A percentile compares a stretch with the other conserved stretches of the same genome.
Conservation (phyloP, 2,888 invertebrate genomes). For the Stenodera caucasica region DNA sequence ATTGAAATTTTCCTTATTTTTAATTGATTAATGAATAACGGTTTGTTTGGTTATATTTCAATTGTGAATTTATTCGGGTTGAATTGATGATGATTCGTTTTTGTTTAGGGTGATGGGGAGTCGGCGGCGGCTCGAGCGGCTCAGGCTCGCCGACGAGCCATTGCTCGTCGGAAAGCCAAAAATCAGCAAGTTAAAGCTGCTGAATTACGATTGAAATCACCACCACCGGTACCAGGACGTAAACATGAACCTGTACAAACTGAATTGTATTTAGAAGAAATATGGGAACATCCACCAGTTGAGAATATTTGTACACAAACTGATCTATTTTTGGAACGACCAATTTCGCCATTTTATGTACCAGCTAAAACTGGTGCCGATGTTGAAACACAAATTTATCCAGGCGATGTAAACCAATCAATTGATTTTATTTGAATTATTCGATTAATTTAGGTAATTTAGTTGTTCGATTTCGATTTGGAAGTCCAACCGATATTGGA, state of each 20-base stretch:
- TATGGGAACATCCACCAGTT: constrained; percentile 74
- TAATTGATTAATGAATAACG: too few species aligned
- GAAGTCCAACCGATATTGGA: constrained; percentile 91
- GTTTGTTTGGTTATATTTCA: too few species aligned
- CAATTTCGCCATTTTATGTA: constrained; percentile 76
- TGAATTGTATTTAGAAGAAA: constrained; percentile 84
- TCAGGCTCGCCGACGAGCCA: constrained; percentile 71
- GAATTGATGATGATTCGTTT: too few species aligned
- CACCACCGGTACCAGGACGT: constrained; percentile 80
- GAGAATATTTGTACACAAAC: constrained; percentile 76
- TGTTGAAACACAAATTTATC: constrained; percentile 81
- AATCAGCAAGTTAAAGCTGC: constrained; percentile 59
- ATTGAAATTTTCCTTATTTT: too few species aligned
- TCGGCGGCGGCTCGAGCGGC: constrained; percentile 61
- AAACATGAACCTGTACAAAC: constrained; percentile 88
- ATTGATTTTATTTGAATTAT: too few species aligned
- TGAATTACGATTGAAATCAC: constrained; percentile 64
- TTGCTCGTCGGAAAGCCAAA: constrained; percentile 71
- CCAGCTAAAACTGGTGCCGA: constrained; percentile 76
- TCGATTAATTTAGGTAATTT: too few species aligned
- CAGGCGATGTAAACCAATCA: constrained; percentile 84
- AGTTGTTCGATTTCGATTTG: constrained; percentile 89
- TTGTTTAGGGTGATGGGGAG: constrained; percentile 57
- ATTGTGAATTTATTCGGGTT: too few species aligned
- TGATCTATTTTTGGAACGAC: constrained; percentile 82